Base-by-base conservation (phyloP, 2,113 vertebrate genomes). In the Thalassarche chlororhynchos region DNA sequence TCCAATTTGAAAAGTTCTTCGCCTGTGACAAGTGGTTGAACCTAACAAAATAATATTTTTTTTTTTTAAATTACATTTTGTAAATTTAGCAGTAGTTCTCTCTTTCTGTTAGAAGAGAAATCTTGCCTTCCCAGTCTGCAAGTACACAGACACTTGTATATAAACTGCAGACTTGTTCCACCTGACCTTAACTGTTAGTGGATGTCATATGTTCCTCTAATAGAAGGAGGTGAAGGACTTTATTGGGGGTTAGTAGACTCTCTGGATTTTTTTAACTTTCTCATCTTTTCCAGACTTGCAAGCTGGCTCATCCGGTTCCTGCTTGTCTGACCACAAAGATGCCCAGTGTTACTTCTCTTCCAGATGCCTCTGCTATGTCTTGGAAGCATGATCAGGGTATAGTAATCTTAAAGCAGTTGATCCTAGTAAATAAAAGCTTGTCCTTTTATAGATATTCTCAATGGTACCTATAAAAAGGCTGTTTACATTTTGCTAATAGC, bases 311-410 rank as follows among this genome's bases (percentile, higher is more conserved):
- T 81, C 26, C 21, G 0, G 38, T 61, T 65, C 81, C 97, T 70
- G 66, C 44, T 69, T 40, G 16, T 72, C n/a, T 32, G 91, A 90
- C 92, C 26, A 55, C 49, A 34, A 46, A 91, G 78, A 69, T 86
- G 65, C 64, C 83, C 68, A 68, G 26, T 57, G 58, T 64, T 84
- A 12, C 87, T 94, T 93, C 90, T 93, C 65, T 94, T 76, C 84
- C 83, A 64, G 96, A 96, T 93, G 87, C 96, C 44, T 86, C 79
- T 88, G 82, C 68, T 70, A 29, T 90, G 28, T 97, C 93, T 68
- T 93, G 97, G 85, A 89, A 95, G 74, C 91, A 52, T 64, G 97
- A 98, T 58, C 89, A 98, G 90, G 98, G 98, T 98, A 98, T 55
- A 87, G 83, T 93, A 76, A 72, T 74, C 29, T 55, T 47, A 44